These are phyloP conservation scores for Nibea coibor DNA, from an alignment of 2,113 vertebrate species.

Conservation along the genomic window DNA sequence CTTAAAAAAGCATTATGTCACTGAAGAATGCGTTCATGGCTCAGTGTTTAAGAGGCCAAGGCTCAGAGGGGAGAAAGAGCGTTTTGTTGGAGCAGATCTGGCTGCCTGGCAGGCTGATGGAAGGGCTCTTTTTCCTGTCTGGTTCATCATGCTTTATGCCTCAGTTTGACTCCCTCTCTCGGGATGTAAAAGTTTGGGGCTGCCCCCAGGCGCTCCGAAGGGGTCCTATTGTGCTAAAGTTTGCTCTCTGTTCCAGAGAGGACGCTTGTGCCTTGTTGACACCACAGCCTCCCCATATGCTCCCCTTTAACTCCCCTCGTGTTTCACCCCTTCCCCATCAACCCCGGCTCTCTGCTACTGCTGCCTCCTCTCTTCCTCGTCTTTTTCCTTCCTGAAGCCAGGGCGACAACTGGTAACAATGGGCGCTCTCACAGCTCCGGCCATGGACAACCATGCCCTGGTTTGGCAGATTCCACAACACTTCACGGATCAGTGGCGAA, in stretches of 20 bases:
- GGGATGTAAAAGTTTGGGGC: conserved; percentile 66
- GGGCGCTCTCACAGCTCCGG: conserved; percentile 53
- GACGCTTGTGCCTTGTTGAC: conserved; percentile 78
- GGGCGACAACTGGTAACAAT: conserved; percentile 58
- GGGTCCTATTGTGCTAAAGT: conserved; percentile 77
- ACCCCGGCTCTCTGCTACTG: neutral
- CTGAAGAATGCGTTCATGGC: conserved; percentile 74
- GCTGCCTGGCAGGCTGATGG: conserved; percentile 69
- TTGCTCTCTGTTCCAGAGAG: conserved; percentile 76
- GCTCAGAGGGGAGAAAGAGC: conserved; percentile 71
- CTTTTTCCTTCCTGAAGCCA: conserved; percentile 61
- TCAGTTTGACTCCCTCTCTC: conserved; percentile 76
- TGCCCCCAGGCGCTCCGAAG: conserved; percentile 62
- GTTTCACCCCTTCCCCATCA: conserved; percentile 24
- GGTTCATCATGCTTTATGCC: conserved; percentile 73
- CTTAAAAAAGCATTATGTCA: conserved; percentile 84
- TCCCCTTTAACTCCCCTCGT: conserved; percentile 32
- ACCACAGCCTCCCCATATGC: conserved; percentile 60
- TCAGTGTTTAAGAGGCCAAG: conserved; percentile 69
- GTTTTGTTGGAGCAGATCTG: conserved; percentile 80
- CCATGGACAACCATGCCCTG: conserved; percentile 46
- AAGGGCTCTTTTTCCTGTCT: conserved; percentile 60
- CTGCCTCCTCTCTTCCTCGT: conserved; percentile 11
- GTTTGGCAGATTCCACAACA: conserved; percentile 76
- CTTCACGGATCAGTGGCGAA: conserved; percentile 72